Conservation (phyloP, 23 tunicate genomes). For the Trididemnum clinides region DNA sequence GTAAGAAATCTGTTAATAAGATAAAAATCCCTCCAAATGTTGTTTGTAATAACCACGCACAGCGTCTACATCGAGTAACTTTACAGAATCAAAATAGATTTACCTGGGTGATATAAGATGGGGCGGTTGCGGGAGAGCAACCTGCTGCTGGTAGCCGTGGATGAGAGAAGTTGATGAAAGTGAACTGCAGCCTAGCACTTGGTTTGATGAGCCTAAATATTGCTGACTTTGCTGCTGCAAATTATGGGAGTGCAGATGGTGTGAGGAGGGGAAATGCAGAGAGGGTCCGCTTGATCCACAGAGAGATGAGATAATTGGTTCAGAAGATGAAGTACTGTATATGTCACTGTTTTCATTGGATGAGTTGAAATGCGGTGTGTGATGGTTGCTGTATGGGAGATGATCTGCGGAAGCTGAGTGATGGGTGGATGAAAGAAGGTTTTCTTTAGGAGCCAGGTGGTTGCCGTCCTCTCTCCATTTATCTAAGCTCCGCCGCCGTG, state of each 20-base stretch:
- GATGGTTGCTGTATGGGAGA: neutral
- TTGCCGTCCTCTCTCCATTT: conserved; percentile 94
- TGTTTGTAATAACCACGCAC: no score
- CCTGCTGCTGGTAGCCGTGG: neutral
- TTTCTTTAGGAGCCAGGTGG: neutral
- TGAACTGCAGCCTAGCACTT: conserved; percentile 34
- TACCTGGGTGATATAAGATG: conserved; percentile 5
- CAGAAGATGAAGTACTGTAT: neutral
- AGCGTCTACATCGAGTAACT: no score
- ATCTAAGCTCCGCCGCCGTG: conserved; percentile 86
- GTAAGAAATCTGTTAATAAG: no score
- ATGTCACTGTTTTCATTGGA: neutral
- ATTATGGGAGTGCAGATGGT: conserved; percentile 42
- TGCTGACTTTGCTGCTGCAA: conserved; percentile 45
- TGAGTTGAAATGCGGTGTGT: neutral
- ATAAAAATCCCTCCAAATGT: no score
- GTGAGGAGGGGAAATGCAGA: conserved; percentile 48
- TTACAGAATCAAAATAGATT: neutral
- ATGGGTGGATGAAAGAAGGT: neutral
- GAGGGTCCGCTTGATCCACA: conserved; percentile 23
- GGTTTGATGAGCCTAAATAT: conserved; percentile 29
- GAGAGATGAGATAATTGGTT: neutral
- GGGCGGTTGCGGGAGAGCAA: neutral
- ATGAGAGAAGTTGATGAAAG: conserved; percentile 32
- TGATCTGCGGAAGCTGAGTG: neutral